Base-by-base conservation (phyloP, 1,140 invertebrate species). In the Drosophila ananassae region DNA sequence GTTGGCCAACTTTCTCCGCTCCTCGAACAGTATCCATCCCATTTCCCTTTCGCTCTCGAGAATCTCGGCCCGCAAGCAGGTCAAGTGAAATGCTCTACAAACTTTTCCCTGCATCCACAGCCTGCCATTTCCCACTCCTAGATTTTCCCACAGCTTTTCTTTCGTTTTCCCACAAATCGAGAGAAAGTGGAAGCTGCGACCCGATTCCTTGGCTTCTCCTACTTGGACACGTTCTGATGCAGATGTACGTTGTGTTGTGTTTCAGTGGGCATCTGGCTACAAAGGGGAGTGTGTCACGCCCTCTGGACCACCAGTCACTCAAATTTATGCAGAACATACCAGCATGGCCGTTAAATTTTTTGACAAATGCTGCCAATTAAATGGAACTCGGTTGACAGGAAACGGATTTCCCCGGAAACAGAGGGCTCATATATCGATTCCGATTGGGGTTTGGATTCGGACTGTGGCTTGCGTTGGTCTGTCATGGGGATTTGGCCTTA, bases 1-100 rank as follows among this genome's bases (percentile, higher is more conserved):
- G 54, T 55, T 48, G 44, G 56, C 51, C n/a, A 63, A 58, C 48
- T 51, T 52, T 17, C 30, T 60, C 34, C 9, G 54, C 22, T 17
- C 32, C 17, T 61, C 44, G 28, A 47, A 24, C 41, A 12, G 37
- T 48, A 77, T 72, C 41, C 64, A 52, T 57, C 0, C 54, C 67
- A 67, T 76, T 80, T 76, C 53, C 50, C 61, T 30, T 54, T 28
- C n/a, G 60, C 60, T 47, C 61, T 68, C 48, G 8, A 24, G 30
- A n/a, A 32, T 47, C 64, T 67, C 41, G 47, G 37, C 37, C 50
- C 8, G 5, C 57, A 77, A 81, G 58, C 73, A 73, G 78, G 78
- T 81, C 78, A 81, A 80, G 78, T 68, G 73, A 81, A 67, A 80
- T 64, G 77, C 73, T 76, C 61, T 56, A 68, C 37, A 81, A 81